Conservation (phyloP, 2,797 vertebrate genomes). For the Pangasius sanitwongsei region DNA sequence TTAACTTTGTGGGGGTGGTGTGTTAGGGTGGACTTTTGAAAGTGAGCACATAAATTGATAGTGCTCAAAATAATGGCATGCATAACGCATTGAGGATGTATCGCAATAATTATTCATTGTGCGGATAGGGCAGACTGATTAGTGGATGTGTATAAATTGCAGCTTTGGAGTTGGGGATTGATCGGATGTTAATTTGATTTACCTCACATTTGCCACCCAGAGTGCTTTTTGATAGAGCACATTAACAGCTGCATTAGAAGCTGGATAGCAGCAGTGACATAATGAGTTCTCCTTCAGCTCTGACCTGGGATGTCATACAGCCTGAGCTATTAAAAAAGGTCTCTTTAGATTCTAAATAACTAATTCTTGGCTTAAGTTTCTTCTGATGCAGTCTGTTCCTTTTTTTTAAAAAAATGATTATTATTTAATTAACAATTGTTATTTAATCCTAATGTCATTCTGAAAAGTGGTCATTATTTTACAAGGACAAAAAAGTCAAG, state of each 20-base stretch:
- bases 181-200: slow-evolving; percentile 63
- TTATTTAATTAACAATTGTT: not conserved
- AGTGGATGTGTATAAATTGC: slow-evolving; percentile 50
- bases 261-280: slow-evolving; percentile 39
- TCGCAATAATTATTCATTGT: slow-evolving; percentile 55
- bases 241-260: slow-evolving; percentile 58
- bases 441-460: not conserved
- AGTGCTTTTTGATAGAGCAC: slow-evolving; percentile 58
- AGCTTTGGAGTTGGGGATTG: slow-evolving; percentile 48
- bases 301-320: slow-evolving; percentile 56
- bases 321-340: slow-evolving; percentile 2
- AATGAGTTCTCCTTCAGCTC: slow-evolving; percentile 57
- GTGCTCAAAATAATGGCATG: slow-evolving; percentile 38
- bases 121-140: slow-evolving; percentile 51
- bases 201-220: slow-evolving; percentile 48
- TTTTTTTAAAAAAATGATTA: not conserved
- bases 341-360: not conserved
- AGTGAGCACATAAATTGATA: slow-evolving; percentile 42
- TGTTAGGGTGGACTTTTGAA: not conserved
- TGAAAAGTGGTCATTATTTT: not conserved
- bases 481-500: not conserved
- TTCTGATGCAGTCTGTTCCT: not conserved
- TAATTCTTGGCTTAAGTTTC: not conserved
- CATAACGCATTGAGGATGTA: slow-evolving; percentile 47
- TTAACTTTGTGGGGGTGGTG: not conserved